phyloP scores from a whole-genome alignment of 2,888 invertebrate species.

The Pristionchus entomophagus region DNA sequence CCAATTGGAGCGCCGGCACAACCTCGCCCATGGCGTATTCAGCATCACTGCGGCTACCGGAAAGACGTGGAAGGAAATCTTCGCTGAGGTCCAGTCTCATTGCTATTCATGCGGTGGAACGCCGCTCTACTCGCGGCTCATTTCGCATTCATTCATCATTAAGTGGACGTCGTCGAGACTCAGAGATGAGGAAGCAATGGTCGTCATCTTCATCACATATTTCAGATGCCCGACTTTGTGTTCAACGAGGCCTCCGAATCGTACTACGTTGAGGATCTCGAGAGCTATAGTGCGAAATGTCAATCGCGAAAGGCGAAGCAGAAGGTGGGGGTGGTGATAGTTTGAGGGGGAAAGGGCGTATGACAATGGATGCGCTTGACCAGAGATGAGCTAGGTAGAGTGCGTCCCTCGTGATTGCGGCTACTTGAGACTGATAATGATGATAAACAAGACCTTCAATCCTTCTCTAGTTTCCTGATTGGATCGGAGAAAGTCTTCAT shows the following conservation, averaged over 20 bases:
- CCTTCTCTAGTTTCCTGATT: too few species aligned
- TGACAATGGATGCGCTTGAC: too few species aligned
- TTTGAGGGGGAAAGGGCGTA: too few species aligned
- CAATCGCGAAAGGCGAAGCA: background rate
- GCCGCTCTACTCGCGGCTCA: background rate
- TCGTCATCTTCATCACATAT: too few species aligned
- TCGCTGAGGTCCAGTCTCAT: background rate
- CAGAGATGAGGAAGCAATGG: too few species aligned
- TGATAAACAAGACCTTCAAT: too few species aligned
- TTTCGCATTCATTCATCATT: background rate
- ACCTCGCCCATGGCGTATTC: slow-evolving; percentile 14
- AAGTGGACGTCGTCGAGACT: too few species aligned
- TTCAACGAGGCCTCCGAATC: background rate
- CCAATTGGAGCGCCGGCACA: slow-evolving; percentile 40
- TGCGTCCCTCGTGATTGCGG: too few species aligned
- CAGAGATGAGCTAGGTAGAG: too few species aligned
- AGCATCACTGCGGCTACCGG: background rate
- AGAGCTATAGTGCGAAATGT: background rate
- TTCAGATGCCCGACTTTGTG: slow-evolving; percentile 28
- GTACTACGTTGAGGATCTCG: slow-evolving; percentile 18
- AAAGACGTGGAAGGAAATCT: slow-evolving; percentile 44
- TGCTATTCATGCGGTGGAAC: background rate
- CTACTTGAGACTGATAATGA: too few species aligned
- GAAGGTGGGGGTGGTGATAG: background rate
- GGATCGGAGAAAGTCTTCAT: too few species aligned